phyloP scores from a whole-genome alignment of 2,888 invertebrate genomes.

The Thysanoteuthis rhombus region DNA sequence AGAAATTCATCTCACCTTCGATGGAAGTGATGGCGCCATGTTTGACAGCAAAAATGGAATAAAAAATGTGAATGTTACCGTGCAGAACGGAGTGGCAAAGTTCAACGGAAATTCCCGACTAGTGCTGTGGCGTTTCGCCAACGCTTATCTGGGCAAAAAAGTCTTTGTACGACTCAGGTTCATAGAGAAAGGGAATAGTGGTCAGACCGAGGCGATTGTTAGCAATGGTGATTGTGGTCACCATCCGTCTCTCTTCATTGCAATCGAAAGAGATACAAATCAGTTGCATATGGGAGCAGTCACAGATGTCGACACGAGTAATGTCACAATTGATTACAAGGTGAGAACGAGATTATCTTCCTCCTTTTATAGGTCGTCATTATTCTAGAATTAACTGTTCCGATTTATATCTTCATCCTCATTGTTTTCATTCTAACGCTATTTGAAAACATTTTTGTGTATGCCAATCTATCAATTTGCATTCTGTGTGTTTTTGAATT shows the following conservation, averaged over 20 bases:
- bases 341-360: neutral
- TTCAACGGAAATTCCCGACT: conserved; percentile 53
- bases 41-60: conserved; percentile 42
- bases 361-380: too few relatives aligned
- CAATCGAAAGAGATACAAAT: conserved; percentile 35
- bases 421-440: too few relatives aligned
- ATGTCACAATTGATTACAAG: neutral
- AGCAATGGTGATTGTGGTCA: conserved; percentile 54
- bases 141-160: conserved; percentile 45
- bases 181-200: conserved; percentile 12
- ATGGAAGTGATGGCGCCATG: conserved; percentile 39
- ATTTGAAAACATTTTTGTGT: too few relatives aligned
- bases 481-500: too few relatives aligned
- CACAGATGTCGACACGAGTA: conserved; percentile 32
- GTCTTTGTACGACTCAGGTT: conserved; percentile 50
- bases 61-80: conserved; percentile 43
- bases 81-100: conserved; percentile 44
- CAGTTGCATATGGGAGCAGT: conserved; percentile 45
- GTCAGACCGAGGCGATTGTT: conserved; percentile 42
- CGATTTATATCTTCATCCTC: neutral
- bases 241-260: conserved; percentile 48
- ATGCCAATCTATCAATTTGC: too few relatives aligned
- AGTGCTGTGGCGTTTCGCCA: conserved; percentile 54
- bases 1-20: conserved; percentile 46
- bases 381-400: conserved; percentile 33